Percentiles rank a stretch among this genome's conserved stretches.
phyloP scores from a whole-genome alignment of 1,140 invertebrate species.

The Drosophila insularis region DNA sequence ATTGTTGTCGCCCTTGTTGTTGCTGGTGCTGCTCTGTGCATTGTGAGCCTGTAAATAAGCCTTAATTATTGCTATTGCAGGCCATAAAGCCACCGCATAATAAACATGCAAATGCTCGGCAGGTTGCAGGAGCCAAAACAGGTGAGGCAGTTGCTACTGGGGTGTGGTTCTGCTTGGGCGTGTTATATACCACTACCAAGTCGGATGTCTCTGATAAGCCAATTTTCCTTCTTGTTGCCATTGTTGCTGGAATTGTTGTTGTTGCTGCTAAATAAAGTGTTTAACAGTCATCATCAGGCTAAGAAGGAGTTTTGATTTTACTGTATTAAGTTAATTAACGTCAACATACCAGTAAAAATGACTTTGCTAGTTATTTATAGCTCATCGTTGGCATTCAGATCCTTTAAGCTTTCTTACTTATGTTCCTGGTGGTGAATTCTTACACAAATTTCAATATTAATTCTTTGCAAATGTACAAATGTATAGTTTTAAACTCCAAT shows the following conservation, averaged over 20 bases:
- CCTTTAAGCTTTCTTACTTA: too few species aligned
- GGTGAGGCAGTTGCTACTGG: not conserved
- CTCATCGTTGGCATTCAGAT: too few species aligned
- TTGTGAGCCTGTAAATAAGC: slow-evolving; percentile 75
- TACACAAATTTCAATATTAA: too few species aligned
- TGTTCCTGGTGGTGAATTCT: too few species aligned
- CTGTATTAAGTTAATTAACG: slow-evolving; percentile 2
- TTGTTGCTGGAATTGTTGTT: too few species aligned
- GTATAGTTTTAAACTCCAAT: too few species aligned
- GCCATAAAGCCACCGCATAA: slow-evolving; percentile 76
- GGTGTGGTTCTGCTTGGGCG: not conserved
- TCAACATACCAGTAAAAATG: too few species aligned
- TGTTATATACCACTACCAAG: slow-evolving; percentile 8
- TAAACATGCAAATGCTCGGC: slow-evolving; percentile 74
- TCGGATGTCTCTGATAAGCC: slow-evolving; percentile 8
- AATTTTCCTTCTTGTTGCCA: slow-evolving; percentile 1
- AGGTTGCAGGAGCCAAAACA: not conserved
- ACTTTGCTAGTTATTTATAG: too few species aligned
- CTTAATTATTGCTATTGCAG: slow-evolving; percentile 76
- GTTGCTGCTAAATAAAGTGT: not conserved
- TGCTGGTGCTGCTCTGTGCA: slow-evolving; percentile 38
- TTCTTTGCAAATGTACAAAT: too few species aligned
- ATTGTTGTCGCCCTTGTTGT: slow-evolving; percentile 56
- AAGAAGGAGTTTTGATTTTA: not conserved
- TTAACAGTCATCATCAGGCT: not conserved